Percentiles rank a stretch among this genome's conserved stretches.
phyloP scores from a whole-genome alignment of 64 coral and sea anemone species.

The Hydrozoanthus tunicans region DNA sequence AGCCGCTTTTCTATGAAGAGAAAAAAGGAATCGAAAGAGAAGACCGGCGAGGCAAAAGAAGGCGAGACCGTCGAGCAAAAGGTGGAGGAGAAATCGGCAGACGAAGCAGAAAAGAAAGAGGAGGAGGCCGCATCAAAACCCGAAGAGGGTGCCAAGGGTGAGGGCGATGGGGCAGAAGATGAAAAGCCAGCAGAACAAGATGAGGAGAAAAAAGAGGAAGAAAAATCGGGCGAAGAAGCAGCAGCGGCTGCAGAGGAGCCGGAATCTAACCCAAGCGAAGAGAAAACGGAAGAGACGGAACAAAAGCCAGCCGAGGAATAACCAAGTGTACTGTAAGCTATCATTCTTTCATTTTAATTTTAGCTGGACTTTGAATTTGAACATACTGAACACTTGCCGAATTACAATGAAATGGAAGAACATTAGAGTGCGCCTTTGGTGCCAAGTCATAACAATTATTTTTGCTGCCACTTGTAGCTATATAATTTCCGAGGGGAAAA shows the following conservation, averaged over 20 bases:
- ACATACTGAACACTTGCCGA: slow-evolving; percentile 38
- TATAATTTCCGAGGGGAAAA: slow-evolving; percentile 17
- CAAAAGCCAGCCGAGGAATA: slow-evolving; percentile 68
- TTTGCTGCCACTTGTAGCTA: slow-evolving; percentile 43
- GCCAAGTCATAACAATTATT: slow-evolving; percentile 39
- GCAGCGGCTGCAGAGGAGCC: slow-evolving; percentile 46
- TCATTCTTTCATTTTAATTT: slow-evolving; percentile 78
- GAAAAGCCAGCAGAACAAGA: slow-evolving; percentile 64
- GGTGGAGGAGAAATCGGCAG: slow-evolving; percentile 66
- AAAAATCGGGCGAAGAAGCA: slow-evolving; percentile 68
- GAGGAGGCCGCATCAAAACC: slow-evolving; percentile 47
- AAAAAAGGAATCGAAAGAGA: slow-evolving; percentile 75
- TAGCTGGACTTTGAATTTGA: slow-evolving; percentile 71
- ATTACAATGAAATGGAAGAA: slow-evolving; percentile 54
- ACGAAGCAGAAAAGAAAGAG: slow-evolving; percentile 49
- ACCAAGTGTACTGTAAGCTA: slow-evolving; percentile 87
- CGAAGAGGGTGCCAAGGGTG: slow-evolving; percentile 51
- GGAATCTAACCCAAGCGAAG: slow-evolving; percentile 53
- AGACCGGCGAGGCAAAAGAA: slow-evolving; percentile 55
- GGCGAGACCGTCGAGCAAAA: slow-evolving; percentile 45
- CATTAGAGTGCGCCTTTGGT: slow-evolving; percentile 38
- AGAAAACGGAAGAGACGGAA: slow-evolving; percentile 63
- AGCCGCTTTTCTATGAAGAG: slow-evolving; percentile 79
- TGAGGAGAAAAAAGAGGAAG: slow-evolving; percentile 54
- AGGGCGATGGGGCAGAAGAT: slow-evolving; percentile 52